Percentiles rank a stretch among this genome's conserved stretches.
phyloP scores from a whole-genome alignment of 2,113 vertebrate species.

The Mormoops blainvillei region DNA sequence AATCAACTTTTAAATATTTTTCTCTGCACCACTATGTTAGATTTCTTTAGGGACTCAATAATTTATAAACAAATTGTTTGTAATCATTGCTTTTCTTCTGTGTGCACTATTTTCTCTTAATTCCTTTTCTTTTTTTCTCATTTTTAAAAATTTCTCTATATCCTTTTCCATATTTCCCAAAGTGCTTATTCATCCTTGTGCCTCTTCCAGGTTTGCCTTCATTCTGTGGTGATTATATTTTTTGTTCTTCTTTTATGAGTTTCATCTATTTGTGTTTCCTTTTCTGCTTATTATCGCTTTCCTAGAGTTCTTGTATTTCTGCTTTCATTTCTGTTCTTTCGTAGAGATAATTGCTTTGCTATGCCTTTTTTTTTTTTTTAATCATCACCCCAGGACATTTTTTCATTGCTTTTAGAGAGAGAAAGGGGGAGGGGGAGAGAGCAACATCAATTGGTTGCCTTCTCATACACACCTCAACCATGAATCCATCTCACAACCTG shows the following conservation, averaged over 20 bases:
- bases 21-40: neutral
- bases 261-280: neutral
- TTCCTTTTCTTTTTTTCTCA: neutral
- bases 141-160: neutral
- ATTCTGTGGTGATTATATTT: neutral
- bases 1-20: neutral
- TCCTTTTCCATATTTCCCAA: neutral
- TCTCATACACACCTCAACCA: too few relatives aligned
- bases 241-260: neutral
- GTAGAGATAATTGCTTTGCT: neutral
- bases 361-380: neutral
- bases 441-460: too few relatives aligned
- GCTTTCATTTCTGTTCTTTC: neutral
- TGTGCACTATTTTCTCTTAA: neutral
- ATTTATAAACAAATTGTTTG: neutral
- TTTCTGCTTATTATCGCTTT: neutral
- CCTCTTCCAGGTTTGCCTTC: neutral
- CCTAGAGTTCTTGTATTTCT: neutral
- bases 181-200: neutral
- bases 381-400: too few relatives aligned
- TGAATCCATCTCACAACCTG: too few relatives aligned
- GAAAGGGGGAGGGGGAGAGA: too few relatives aligned
- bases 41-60: neutral
- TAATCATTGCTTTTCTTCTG: neutral
- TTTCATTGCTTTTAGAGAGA: too few relatives aligned